Base-by-base conservation (phyloP, 2,888 invertebrate species). In the Nomada ferruginata region DNA sequence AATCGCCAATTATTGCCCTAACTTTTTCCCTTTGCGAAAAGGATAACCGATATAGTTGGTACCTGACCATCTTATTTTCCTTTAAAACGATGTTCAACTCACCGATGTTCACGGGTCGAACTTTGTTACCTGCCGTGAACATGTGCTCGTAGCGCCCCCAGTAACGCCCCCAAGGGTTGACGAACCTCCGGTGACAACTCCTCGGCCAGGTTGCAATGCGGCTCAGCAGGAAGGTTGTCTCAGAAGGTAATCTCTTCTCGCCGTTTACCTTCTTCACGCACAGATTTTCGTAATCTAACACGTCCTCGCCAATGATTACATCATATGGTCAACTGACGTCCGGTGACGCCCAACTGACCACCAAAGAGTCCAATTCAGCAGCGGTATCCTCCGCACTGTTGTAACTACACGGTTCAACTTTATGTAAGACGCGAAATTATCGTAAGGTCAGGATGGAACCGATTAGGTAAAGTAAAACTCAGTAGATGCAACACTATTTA, bases 81-180 rank as follows among this genome's bases (percentile, higher is more conserved):
- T 18, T 52, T 3, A 50, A 9, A 1, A 20, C 11, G 13, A 72
- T 64, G 1, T n/a, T 29, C 13, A 72, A 2, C 36, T 73, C 64
- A 15, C 64, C 64, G 2, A 64, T 64, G 15, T 20, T 64, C n/a
- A 55, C 64, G 44, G 44, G 15, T 55, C 64, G 55, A n/a, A 52
- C 20, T 15, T 55, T 64, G 13, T 7, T 64, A 2, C 55, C 72
- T 11, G 29, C 2, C 9, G 72, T 15, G 5, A 57, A 53, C 64
- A 64, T 63, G 7, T 64, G 74, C 0, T 50, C n/a, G 60, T 52
- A 74, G 0, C 15, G 36, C n/a, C 15, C 26, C 15, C 15, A 74
- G 0, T 52, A 60, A 13, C 20, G 50, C 11, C 13, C 44, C 11
- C 36, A 42, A 29, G 29, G 7, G 29, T 29, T 29, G 29, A 29